These are phyloP conservation scores for Plecotus auritus DNA, from an alignment of 2,113 vertebrate species.

Conservation along the genomic window DNA sequence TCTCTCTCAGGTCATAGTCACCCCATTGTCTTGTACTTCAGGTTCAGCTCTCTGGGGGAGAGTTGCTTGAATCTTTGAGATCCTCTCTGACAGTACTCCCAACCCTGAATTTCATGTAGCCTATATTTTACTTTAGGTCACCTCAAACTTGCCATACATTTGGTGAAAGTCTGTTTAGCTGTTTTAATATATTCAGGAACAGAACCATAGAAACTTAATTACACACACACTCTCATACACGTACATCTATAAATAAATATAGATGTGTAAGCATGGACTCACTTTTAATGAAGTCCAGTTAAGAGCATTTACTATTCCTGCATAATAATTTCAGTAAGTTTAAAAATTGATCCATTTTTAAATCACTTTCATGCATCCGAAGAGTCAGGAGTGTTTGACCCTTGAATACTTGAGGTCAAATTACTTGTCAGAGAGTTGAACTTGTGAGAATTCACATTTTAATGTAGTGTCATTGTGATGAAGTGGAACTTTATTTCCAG, in stretches of 20 bases:
- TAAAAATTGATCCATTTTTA: background rate
- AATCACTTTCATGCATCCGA: background rate
- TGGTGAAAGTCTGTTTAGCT: background rate
- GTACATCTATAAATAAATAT: background rate
- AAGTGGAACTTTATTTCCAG: conserved; percentile 27
- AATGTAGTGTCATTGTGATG: background rate
- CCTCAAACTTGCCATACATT: background rate
- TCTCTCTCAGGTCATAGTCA: background rate
- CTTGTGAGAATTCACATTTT: background rate
- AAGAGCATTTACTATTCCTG: background rate
- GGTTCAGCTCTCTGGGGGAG: background rate
- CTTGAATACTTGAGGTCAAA: background rate
- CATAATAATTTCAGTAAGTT: conserved; percentile 28
- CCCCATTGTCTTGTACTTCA: background rate
- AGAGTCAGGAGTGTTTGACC: background rate
- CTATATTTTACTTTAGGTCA: background rate
- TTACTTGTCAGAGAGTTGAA: background rate
- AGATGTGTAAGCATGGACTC: background rate
- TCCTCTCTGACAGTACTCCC: background rate
- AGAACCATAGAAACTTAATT: background rate
- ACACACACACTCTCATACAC: background rate
- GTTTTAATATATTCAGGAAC: conserved; percentile 8
- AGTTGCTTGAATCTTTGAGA: background rate
- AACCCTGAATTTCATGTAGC: background rate
- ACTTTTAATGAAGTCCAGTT: background rate